Evolutionary conservation across 2,113 vertebrate genomes (phyloP).

Genomic region (Pachypanchax playfairii): DNA sequence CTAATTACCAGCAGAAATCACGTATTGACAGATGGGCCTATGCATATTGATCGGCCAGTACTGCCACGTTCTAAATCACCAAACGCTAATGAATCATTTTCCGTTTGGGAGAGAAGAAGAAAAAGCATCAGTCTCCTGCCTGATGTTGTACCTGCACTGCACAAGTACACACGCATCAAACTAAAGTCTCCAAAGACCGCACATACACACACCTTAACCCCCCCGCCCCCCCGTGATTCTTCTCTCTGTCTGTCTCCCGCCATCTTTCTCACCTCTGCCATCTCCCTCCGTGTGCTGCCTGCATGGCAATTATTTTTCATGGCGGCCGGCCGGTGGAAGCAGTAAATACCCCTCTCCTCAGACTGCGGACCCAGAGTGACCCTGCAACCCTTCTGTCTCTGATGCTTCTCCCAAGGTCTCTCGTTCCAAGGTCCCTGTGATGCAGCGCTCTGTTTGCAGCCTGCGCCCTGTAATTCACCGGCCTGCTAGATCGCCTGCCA

Average conservation of each 20-base stretch:
- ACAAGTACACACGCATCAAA: conserved; percentile 59
- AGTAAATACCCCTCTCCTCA: conserved; percentile 82
- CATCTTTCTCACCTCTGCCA: conserved; percentile 38
- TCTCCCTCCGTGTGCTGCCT: conserved; percentile 26
- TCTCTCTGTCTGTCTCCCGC: conserved; percentile 42
- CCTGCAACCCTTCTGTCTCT: conserved; percentile 74
- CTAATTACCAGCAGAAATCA: conserved; percentile 82
- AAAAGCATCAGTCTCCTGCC: conserved; percentile 54
- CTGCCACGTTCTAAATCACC: conserved; percentile 78
- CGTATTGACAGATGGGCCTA: conserved; percentile 79
- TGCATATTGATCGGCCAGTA: conserved; percentile 75
- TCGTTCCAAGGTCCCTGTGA: conserved; percentile 79
- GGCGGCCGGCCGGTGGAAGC: conserved; percentile 62
- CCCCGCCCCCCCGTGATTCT: conserved; percentile 18
- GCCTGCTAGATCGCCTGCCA: conserved; percentile 99
- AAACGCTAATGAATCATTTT: conserved; percentile 78
- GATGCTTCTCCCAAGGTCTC: conserved; percentile 78
- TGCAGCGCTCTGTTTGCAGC: conserved; percentile 69
- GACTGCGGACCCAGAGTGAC: conserved; percentile 75
- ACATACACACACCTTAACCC: conserved; percentile 23
- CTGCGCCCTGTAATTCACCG: conserved; percentile 84
- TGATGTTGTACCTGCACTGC: conserved; percentile 67
- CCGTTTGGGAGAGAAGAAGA: conserved; percentile 58
- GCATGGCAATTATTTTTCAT: conserved; percentile 80
- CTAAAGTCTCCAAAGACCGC: conserved; percentile 48